Percentiles rank a stretch among this genome's conserved stretches.
Evolutionary conservation across 2,113 vertebrate species (phyloP).

Genomic region (Grammomys surdaster): DNA sequence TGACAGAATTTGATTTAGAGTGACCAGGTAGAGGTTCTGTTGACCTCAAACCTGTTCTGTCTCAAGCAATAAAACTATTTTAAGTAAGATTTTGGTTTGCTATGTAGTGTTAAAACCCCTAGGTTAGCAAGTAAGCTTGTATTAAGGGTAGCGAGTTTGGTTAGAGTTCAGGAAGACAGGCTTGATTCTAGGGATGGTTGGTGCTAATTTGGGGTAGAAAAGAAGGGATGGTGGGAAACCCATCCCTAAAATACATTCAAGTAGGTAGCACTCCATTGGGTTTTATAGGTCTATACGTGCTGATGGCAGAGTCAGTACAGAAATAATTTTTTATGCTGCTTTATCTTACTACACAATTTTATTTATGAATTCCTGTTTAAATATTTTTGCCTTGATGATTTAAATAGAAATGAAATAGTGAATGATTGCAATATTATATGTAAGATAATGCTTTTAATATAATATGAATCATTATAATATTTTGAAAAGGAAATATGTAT

Average conservation of each 20-base stretch:
- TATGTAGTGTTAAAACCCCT: neutral
- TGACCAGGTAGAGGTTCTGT: neutral
- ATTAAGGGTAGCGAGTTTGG: neutral
- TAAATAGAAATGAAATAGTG: constrained; percentile 19
- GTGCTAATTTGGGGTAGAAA: neutral
- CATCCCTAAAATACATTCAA: constrained; percentile 6
- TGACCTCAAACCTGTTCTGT: neutral
- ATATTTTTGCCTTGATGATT: neutral
- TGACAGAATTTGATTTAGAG: neutral
- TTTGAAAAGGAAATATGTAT: constrained; percentile 32
- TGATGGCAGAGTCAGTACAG: neutral
- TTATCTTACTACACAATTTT: neutral
- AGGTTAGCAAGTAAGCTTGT: neutral
- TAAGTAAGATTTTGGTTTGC: neutral
- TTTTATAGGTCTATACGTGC: neutral
- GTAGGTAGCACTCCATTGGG: neutral
- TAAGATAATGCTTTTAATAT: constrained; percentile 44
- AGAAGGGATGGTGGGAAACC: neutral
- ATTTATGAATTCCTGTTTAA: neutral
- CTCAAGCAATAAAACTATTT: constrained; percentile 37
- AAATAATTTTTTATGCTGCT: constrained; percentile 27
- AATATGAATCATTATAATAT: neutral
- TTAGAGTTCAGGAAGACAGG: constrained; percentile 27
- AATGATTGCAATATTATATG: neutral
- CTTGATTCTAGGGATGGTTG: neutral